Evolutionary conservation across 2,888 invertebrate species (phyloP), one percentile per base, ranked within the genome.

Genomic region (Ectobius pallidus): DNA sequence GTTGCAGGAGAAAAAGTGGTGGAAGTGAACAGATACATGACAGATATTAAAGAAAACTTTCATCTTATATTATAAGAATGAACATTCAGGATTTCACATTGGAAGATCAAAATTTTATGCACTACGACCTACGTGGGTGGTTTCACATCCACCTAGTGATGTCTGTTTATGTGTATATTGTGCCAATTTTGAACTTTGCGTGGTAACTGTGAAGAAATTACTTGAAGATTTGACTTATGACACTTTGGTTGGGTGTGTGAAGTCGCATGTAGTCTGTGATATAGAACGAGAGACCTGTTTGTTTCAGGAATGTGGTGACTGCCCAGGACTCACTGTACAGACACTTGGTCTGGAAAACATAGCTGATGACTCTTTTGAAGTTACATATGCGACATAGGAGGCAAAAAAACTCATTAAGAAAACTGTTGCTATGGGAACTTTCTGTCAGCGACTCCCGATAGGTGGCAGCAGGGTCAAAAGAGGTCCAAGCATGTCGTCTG

Each of bases 161-260:
- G 39, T 69, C 55, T 73, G 63, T 42, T 34, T 75, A 27, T 69
- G 73, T 55, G 69, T 75, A 25, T 71, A 73, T 71, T 74, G 73
- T 69, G 70, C 71, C 14, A 75, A 73, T 71, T 73, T 73, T 63
- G 63, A 75, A 39, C 46, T 75, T 11, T 58, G 71, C 9, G 16
- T 69, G 22, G 62, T 63, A 27, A 63, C 20, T 39, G 61, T 73
- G 69, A 71, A 69, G 25, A 49, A 68, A n/a, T 63, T 61, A 65
- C 39, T 65, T 65, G 39, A 32, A 65, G 39, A 25, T 18, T 14
- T 65, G 65, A 65, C 65, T 34, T 65, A 65, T 39, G 20, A 39
- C 39, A 34, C 32, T 39, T 65, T 32, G 4, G 39, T 34, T 65
- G 39, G 32, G 6, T 39, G 16, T 65, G 6, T 6, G 34, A 34